Base-by-base conservation (phyloP, 2,888 invertebrate species). In the Prosapia bicincta region DNA sequence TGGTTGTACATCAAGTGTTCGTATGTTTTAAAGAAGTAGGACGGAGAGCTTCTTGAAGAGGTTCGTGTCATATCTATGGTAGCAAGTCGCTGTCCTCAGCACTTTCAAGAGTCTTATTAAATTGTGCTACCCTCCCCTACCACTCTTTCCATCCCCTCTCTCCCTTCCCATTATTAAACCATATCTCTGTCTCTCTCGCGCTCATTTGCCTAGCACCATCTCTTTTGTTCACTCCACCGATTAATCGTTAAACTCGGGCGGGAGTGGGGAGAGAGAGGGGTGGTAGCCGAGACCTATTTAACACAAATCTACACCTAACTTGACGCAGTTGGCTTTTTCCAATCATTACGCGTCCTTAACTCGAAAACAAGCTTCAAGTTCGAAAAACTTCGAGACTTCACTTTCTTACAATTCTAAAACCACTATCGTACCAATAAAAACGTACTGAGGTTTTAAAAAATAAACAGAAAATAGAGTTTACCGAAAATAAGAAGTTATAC, bases 231-330 rank as follows among this genome's bases (percentile, higher is more conserved):
- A 76, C 76, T 54, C 71, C 54, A 78, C 78, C 73, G 77, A 76
- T 76, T 54, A 54, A 54, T 54, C 54, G 54, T 54, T 54, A 54
- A 54, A 54, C 20, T n/a, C 54, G 78, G 79, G 74, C 78, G 78
- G 77, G 77, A 77, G 79, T 78, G 79, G 79, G 78, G 75, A 79
- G 76, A 81, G 80, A 80, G 80, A 78, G 68, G 30, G 72, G 30
- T n/a, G 65, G 54, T 3, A 43, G 2, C n/a, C 54, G 2, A 54
- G 54, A 20, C 20, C 20, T 54, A 54, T 20, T 54, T 54, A 54
- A 20, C 54, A 54, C 1, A 20, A n/a, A n/a, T 54, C 20, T 20
- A 54, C 54, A 54, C 54, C 54, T 54, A 54, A 20, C 20, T 5
- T 20, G 6, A 54, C 20, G 20, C 20, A 5, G 54, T 54, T 54